Conservation (phyloP, 1,140 invertebrate species). For the Neodiprion pinetum region DNA sequence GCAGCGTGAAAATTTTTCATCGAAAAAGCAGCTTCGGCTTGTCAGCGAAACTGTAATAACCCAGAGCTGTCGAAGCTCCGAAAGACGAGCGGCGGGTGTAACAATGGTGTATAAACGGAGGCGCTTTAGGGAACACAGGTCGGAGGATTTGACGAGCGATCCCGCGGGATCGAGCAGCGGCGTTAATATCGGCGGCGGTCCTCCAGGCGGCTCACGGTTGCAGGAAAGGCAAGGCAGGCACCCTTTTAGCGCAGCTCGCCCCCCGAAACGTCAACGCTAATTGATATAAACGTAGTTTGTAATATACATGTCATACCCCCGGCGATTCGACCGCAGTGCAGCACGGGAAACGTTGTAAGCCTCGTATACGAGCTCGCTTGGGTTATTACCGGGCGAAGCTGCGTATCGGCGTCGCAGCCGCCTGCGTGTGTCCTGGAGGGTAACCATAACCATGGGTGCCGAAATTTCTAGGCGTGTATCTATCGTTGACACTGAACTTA, state of each 20-base stretch:
- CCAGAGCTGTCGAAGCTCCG: no score
- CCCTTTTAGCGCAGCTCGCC: constrained; percentile 16
- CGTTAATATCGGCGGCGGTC: background rate
- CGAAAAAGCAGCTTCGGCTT: no score
- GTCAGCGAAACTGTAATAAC: no score
- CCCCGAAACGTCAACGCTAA: constrained; percentile 19
- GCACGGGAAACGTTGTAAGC: background rate
- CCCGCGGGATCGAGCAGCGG: background rate
- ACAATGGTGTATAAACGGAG: no score
- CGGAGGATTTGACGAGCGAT: no score
- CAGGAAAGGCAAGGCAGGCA: constrained; percentile 7
- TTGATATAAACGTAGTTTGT: constrained; percentile 20
- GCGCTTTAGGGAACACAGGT: no score
- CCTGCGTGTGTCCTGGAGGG: no score
- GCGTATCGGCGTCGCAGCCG: no score
- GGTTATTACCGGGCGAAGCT: background rate
- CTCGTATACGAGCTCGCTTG: background rate
- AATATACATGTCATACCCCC: constrained; percentile 20
- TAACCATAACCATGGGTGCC: no score
- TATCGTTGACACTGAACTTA: constrained; percentile 3
- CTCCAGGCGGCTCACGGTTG: background rate
- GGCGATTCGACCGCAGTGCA: background rate
- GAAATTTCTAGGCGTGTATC: background rate
- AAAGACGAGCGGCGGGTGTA: no score
- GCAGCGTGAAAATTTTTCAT: no score